These are phyloP conservation scores for Sylvilagus bachmani DNA, from an alignment of 2,113 vertebrate species.

Conservation along the genomic window DNA sequence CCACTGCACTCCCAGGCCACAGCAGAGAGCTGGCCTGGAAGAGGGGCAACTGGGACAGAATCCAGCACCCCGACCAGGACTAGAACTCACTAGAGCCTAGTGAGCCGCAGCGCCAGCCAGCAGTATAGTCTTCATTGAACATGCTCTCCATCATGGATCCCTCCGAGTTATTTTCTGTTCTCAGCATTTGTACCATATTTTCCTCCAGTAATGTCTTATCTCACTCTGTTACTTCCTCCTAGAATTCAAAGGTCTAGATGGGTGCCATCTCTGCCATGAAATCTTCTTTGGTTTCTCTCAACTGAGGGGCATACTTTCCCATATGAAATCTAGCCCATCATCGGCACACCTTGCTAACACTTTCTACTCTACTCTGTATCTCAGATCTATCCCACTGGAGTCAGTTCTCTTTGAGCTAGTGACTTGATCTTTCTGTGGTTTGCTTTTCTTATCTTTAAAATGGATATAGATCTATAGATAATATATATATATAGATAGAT, in stretches of 20 bases:
- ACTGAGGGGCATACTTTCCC: not conserved
- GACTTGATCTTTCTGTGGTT: not conserved
- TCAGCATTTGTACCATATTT: not conserved
- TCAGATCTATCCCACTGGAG: not conserved
- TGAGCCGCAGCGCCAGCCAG: too few relatives aligned
- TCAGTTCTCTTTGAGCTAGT: not conserved
- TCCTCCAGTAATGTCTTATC: not conserved
- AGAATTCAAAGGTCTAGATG: not conserved
- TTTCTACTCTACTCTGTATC: not conserved
- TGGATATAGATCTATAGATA: not conserved
- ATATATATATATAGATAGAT: too few relatives aligned
- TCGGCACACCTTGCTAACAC: too few relatives aligned
- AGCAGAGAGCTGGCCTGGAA: too few relatives aligned
- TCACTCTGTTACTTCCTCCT: not conserved
- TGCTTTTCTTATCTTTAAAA: not conserved
- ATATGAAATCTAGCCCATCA: rapidly evolving
- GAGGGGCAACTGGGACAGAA: too few relatives aligned
- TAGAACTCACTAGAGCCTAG: too few relatives aligned
- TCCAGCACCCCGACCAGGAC: too few relatives aligned
- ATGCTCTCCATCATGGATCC: not conserved
- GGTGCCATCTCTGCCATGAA: not conserved
- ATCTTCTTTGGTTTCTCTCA: not conserved
- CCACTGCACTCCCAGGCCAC: too few relatives aligned
- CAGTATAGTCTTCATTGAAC: not conserved
- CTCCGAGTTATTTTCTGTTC: not conserved